phyloP scores from a whole-genome alignment of 2,113 vertebrate genomes.

The Chloropsis hardwickii region DNA sequence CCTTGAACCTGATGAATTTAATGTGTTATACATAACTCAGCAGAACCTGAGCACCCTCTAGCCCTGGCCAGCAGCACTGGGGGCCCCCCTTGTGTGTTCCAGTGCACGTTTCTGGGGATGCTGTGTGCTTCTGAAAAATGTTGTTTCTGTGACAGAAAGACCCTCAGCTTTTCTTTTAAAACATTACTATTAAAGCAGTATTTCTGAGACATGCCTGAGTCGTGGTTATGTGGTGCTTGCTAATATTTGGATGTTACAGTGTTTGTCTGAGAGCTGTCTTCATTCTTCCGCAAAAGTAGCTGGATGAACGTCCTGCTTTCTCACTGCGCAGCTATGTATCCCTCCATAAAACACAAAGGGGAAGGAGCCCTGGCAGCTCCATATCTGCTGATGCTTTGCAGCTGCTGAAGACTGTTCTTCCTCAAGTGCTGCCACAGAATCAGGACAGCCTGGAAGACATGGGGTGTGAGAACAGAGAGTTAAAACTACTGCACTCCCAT shows the following conservation, averaged over 20 bases:
- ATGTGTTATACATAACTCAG: accelerated
- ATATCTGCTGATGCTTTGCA: slow-evolving; percentile 11
- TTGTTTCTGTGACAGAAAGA: neutral
- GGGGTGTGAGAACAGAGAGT: neutral
- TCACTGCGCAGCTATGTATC: slow-evolving; percentile 57
- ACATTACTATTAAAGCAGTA: neutral
- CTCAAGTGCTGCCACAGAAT: neutral
- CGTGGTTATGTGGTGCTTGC: neutral
- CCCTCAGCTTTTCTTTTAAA: neutral
- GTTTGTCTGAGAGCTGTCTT: slow-evolving; percentile 46
- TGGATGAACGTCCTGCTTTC: slow-evolving; percentile 32
- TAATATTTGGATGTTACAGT: slow-evolving; percentile 44
- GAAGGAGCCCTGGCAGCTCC: neutral
- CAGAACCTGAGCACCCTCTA: neutral
- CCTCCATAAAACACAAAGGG: neutral
- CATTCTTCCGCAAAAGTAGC: neutral
- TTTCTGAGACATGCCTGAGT: neutral
- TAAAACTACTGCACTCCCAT: neutral
- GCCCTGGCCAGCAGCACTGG: neutral
- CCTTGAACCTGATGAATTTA: neutral
- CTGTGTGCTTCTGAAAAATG: neutral
- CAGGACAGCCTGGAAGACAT: neutral
- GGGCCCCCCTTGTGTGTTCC: neutral
- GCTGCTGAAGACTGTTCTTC: neutral
- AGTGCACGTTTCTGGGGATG: neutral